Percentiles rank a stretch among this genome's conserved stretches.
Evolutionary conservation across 2,888 invertebrate genomes (phyloP).

Genomic region (Nipponacmea schrenckii): DNA sequence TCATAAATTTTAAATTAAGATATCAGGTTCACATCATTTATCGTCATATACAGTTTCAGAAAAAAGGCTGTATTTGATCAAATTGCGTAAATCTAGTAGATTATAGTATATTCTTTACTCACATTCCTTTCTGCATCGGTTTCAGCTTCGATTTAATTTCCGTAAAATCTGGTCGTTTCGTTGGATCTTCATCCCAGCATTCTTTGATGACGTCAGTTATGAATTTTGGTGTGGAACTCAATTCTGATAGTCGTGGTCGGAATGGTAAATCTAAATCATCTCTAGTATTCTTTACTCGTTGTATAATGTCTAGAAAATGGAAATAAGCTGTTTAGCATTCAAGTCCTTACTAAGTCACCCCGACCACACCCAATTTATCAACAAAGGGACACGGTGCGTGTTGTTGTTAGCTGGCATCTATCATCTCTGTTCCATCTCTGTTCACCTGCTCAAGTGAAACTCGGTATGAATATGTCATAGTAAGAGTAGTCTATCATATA

Average conservation of each 20-base stretch:
- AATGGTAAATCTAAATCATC: constrained; percentile 50
- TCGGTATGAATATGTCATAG: no score
- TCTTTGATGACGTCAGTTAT: constrained; percentile 76
- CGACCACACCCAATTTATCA: no score
- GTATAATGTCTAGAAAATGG: constrained; percentile 80
- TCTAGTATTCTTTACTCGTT: constrained; percentile 78
- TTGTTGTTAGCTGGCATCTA: no score
- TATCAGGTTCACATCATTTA: no score
- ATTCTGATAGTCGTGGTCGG: constrained; percentile 82
- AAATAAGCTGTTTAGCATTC: neutral
- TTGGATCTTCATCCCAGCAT: constrained; percentile 93
- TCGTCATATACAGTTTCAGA: no score
- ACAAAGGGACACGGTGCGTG: no score
- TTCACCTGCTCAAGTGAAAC: neutral
- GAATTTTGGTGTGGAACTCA: constrained; percentile 74
- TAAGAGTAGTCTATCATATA: no score
- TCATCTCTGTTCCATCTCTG: neutral
- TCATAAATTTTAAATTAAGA: no score
- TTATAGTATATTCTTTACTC: constrained; percentile 35
- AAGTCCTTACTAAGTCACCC: no score
- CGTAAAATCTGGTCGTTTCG: constrained; percentile 88
- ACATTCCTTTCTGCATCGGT: constrained; percentile 90
- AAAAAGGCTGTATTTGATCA: no score
- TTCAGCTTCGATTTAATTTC: constrained; percentile 87
- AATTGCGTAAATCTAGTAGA: no score